Evolutionary conservation across 2,797 vertebrate genomes (phyloP), one percentile per base, ranked within the genome.

Genomic region (Lagocephalus sceleratus): DNA sequence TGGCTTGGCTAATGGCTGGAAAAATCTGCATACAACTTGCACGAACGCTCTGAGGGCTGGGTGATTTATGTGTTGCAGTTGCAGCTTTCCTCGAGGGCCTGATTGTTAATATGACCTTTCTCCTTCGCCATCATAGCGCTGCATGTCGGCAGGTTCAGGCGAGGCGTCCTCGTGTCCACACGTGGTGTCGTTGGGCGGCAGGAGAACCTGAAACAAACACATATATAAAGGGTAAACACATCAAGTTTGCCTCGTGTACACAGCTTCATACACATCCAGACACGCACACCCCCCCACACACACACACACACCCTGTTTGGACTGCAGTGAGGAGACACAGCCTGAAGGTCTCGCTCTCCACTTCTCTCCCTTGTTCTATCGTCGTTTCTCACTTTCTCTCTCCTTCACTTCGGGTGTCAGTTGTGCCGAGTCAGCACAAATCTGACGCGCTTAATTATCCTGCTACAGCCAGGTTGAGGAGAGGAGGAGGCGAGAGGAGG

Each of bases 381-480:
- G 39, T 53, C 35, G 72, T 80, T 79, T 79, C 73, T 60, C 73
- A 71, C 54, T 57, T 38, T 58, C 47, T 76, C 63, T 61, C 73
- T 71, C 71, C 59, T 56, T 75, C 70, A 71, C 75, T 65, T 25
- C 70, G 50, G 68, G 47, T 67, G 42, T 60, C 80, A 64, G 80
- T 80, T 80, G 76, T 83, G 81, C 86, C 78, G 73, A 70, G 79
- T 90, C 86, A 86, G 73, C 82, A 84, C 74, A 88, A 84, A 74
- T 66, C 75, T 79, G 86, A 81, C 64, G 64, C 76, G 78, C 81
- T 87, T 89, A 87, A 91, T 89, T 82, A 84, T 87, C 76, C 70
- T 51, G 56, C 66, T 77, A 40, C 42, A 78, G 81, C 75, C 73
- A 79, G 55, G 62, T 57, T 62, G 62, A 47, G 44, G 42, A 49